phyloP scores from a whole-genome alignment of 2,113 vertebrate genomes.

The Balaenoptera acutorostrata region DNA sequence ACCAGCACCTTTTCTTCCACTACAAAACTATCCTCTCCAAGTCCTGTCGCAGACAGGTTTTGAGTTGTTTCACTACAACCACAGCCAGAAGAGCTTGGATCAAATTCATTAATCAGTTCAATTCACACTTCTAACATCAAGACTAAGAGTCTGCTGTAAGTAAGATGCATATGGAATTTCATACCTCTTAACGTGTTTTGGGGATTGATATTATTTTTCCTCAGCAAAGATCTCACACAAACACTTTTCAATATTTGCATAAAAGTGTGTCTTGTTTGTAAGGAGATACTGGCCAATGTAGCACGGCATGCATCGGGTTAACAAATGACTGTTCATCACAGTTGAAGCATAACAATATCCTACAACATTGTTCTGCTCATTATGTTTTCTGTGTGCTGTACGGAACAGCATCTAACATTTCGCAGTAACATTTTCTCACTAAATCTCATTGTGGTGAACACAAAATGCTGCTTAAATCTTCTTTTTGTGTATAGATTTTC shows the following conservation, averaged over 20 bases:
- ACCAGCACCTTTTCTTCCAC: neutral
- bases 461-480: neutral
- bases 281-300: neutral
- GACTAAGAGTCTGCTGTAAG: neutral
- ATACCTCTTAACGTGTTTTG: neutral
- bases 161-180: neutral
- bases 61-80: neutral
- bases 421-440: neutral
- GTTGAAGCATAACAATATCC: neutral
- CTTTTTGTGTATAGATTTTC: neutral
- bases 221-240: neutral
- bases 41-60: neutral
- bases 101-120: neutral
- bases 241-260: neutral
- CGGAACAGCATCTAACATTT: neutral
- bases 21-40: neutral
- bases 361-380: neutral
- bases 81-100: neutral
- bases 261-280: neutral
- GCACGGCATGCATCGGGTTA: neutral
- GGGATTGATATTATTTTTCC: neutral
- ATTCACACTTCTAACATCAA: neutral
- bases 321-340: neutral
- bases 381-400: neutral
- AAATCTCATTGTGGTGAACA: neutral